These are phyloP conservation scores for Dendrocincla tyrannina DNA, from an alignment of 2,797 vertebrate species.

Conservation along the genomic window DNA sequence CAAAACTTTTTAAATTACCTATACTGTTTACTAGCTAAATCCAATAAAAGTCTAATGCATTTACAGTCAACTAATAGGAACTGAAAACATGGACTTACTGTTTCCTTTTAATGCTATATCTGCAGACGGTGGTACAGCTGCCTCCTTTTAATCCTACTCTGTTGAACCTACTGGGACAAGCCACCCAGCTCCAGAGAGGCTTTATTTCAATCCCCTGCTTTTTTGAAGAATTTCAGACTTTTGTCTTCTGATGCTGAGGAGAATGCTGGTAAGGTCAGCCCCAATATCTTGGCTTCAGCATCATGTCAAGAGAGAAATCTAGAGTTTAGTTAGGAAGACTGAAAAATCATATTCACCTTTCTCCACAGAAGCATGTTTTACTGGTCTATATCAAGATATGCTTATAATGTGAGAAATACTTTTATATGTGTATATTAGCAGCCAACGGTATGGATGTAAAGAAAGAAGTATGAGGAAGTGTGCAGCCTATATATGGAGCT, in stretches of 20 bases:
- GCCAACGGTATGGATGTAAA: background rate
- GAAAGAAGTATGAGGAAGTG: background rate
- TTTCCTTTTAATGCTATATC: background rate
- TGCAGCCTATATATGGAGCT: background rate
- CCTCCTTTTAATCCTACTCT: background rate
- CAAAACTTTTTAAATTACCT: background rate
- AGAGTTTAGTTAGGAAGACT: background rate
- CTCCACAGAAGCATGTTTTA: background rate
- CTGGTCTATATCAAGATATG: background rate
- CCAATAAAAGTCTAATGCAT: background rate
- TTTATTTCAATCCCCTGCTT: background rate
- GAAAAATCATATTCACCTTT: background rate
- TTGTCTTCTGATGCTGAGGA: background rate
- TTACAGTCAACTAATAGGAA: background rate
- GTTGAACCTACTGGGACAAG: background rate
- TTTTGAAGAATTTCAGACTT: background rate
- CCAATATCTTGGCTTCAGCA: background rate
- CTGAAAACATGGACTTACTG: background rate
- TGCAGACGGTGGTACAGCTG: background rate
- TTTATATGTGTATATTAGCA: background rate
- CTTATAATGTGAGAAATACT: background rate
- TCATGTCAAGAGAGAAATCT: background rate
- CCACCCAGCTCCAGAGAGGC: background rate
- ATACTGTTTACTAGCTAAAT: background rate
- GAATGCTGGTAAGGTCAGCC: background rate